Evolutionary conservation across 2,113 vertebrate species (phyloP).

Genomic region (Hipposideros armiger): DNA sequence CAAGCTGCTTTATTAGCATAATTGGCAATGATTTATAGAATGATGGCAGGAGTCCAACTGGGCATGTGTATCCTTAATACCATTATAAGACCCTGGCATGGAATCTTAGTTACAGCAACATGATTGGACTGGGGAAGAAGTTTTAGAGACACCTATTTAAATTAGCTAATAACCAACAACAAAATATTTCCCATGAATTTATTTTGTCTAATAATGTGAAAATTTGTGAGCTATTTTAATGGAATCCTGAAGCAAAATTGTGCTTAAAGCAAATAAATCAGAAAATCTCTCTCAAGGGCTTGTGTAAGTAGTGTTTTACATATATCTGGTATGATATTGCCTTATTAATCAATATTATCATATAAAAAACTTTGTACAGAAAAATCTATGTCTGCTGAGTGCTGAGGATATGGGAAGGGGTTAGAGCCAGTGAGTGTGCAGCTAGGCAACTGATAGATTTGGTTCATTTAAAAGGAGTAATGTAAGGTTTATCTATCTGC

Average conservation of each 20-base stretch:
- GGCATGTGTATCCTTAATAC: conserved; percentile 74
- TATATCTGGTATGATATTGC: conserved; percentile 18
- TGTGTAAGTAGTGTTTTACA: conserved; percentile 23
- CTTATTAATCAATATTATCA: conserved; percentile 65
- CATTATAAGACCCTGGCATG: conserved; percentile 53
- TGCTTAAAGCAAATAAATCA: conserved; percentile 47
- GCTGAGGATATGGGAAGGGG: not conserved
- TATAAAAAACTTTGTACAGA: conserved; percentile 40
- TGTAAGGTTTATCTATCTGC: conserved; percentile 73
- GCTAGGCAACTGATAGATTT: conserved; percentile 57
- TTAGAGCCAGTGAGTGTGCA: conserved; percentile 40
- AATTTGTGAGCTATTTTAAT: conserved; percentile 57
- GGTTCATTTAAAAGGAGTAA: conserved; percentile 70
- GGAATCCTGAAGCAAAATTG: conserved; percentile 41
- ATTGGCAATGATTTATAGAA: conserved; percentile 83
- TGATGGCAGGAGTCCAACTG: conserved; percentile 72
- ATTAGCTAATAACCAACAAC: conserved; percentile 62
- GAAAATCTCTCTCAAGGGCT: conserved; percentile 46
- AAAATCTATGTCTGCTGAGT: conserved; percentile 52
- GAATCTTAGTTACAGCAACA: conserved; percentile 50
- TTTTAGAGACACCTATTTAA: conserved; percentile 65
- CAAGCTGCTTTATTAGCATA: conserved; percentile 77
- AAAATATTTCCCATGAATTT: conserved; percentile 17
- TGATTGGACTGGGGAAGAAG: conserved; percentile 21
- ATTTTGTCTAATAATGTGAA: conserved; percentile 48